Evolutionary conservation across 2,888 invertebrate genomes (phyloP).

Genomic region (Cactoblastis cactorum): DNA sequence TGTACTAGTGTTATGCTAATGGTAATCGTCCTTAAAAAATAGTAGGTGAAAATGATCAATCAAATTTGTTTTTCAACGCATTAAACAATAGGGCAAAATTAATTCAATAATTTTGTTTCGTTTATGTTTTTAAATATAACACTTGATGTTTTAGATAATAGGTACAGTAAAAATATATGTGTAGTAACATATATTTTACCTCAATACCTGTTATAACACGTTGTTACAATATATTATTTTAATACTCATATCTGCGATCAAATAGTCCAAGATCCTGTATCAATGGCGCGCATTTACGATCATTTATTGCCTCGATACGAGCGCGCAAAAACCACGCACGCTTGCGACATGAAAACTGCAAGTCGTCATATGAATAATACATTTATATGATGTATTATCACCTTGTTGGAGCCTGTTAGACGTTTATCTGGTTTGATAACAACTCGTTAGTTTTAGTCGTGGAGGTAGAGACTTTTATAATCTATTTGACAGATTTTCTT

Average conservation of each 20-base stretch:
- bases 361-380: conserved; percentile 67
- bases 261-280: conserved; percentile 32
- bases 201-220: no score
- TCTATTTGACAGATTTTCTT: background rate
- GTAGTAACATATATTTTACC: no score
- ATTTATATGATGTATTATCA: conserved; percentile 61
- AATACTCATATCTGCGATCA: conserved; percentile 27
- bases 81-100: no score
- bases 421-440: conserved; percentile 33
- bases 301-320: conserved; percentile 47
- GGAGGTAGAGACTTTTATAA: conserved; percentile 26
- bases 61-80: no score
- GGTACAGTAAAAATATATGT: no score
- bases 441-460: conserved; percentile 8
- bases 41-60: no score
- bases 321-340: conserved; percentile 46
- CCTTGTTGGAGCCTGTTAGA: conserved; percentile 29
- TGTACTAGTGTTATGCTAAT: no score
- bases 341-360: conserved; percentile 64
- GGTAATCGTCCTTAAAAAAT: no score
- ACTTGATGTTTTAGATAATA: no score
- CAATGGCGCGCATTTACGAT: conserved; percentile 45
- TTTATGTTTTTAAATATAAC: no score
- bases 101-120: no score
- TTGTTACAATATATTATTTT: no score